Evolutionary conservation across 1,140 invertebrate species (phyloP), one percentile per base, ranked within the genome.

Genomic region (Zaprionus gabonicus): DNA sequence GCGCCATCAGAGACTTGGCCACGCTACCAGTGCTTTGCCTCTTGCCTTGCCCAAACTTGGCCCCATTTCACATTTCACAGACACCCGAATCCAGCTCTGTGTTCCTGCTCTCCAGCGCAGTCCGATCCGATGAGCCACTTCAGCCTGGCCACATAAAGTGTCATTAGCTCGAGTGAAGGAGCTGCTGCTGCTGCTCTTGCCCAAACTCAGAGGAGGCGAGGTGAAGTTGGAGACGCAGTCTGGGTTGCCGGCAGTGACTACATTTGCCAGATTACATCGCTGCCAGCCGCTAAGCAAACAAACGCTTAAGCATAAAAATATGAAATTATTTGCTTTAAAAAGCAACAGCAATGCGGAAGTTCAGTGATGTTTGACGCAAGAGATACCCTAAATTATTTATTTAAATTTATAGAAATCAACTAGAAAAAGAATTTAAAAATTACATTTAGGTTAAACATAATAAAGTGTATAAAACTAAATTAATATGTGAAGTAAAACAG

Each of bases 111-210:
- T 9, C 23, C 41, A 58, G 13, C 34, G 51, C 9, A 28, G 49
- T 70, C 51, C 15, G 13, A 56, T 49, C 65, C 59, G 53, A 55
- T 60, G 58, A 75, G 58, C 64, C 65, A 76, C 84, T 87, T 68
- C 73, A 71, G 71, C 49, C 13, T 59, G 69, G 71, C 88, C 81
- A 80, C 88, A 91, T 91, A 91, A 91, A 91, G 88, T 91, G 88
- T 91, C 88, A 91, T 91, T 91, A 91, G 79, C 73, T 85, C 72
- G 76, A 91, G 88, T 91, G 84, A 82, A 66, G 63, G 57, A 76
- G 69, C 27, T 55, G 57, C 66, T 66, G 23, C 31, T 46, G 44
- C 57, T 66, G 13, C 53, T 58, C 20, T 65, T 65, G 59, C 28
- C 25, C 46, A 12, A 20, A 51, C 46, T 49, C 20, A 20, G 17